Base-by-base conservation (phyloP, 2,797 vertebrate species). In the Xiphorhynchus erythropygius region DNA sequence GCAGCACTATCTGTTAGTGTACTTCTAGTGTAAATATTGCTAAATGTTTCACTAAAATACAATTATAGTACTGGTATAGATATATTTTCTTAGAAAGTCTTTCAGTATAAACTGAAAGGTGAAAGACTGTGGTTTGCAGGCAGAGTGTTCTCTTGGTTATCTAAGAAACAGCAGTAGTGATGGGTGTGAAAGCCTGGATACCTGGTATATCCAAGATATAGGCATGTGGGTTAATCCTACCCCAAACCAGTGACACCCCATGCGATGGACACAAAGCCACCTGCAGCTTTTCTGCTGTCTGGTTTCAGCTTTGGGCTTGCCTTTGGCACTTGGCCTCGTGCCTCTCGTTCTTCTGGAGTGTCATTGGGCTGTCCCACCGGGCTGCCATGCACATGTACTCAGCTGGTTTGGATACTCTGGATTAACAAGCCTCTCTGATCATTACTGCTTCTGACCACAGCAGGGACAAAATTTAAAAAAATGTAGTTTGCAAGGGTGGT, bases 1-100 rank as follows among this genome's bases (percentile, higher is more conserved):
- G 84, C 63, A 73, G 70, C 68, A 53, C 83, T 96, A 82, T 94
- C 93, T 95, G 93, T 89, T 84, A 88, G 77, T 82, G 77, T 52
- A 59, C 55, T 90, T 70, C 88, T 76, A 37, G 44, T 23, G 52
- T 94, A 95, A 95, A 96, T 78, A 91, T 84, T 95, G 86, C 77
- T 92, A 57, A 75, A 75, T 82, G 56, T 88, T 95, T 93, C 57
- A 1, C 52, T 59, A 84, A 91, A 90, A 94, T 79, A 60, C n/a
- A 73, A 46, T 79, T 88, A 82, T 74, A 59, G 63, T 32, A 41
- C 78, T 90, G 69, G 78, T 90, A 69, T 6, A 56, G 76, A 69
- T 93, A 33, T 9, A 23, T 22, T 93, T 67, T 73, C 81, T 93
- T 67, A 53, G 79, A 81, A 94, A 71, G 33, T 53, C 80, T 67